Conservation (phyloP, 2,888 invertebrate species). For the Stenodera caucasica region DNA sequence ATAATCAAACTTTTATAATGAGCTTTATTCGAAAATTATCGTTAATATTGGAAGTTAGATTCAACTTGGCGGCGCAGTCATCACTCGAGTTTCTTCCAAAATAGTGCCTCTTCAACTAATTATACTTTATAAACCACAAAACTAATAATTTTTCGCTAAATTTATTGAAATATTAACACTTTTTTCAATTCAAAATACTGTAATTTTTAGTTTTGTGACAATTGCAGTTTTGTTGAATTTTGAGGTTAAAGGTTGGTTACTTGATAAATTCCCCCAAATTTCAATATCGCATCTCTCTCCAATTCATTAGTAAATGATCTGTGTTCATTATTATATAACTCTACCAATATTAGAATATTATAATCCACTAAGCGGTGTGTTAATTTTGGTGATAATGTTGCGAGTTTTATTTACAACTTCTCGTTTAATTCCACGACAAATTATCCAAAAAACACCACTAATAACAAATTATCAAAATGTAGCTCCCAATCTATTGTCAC, state of each 20-base stretch:
- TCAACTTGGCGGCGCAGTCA: slow-evolving; percentile 35
- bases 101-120: slow-evolving; percentile 37
- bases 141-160: too few relatives aligned
- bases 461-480: slow-evolving; percentile 2
- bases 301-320: too few relatives aligned
- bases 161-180: too few relatives aligned
- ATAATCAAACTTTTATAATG: slow-evolving; percentile 30
- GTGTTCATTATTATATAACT: slow-evolving; percentile 7
- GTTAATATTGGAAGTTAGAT: slow-evolving; percentile 15
- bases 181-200: too few relatives aligned
- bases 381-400: slow-evolving; percentile 21
- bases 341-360: slow-evolving; percentile 7
- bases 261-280: slow-evolving; percentile 24
- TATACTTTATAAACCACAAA: too few relatives aligned
- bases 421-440: slow-evolving; percentile 18
- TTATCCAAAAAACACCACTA: slow-evolving; percentile 12
- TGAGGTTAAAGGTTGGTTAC: slow-evolving; percentile 39
- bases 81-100: slow-evolving; percentile 35
- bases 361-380: background rate
- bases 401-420: slow-evolving; percentile 28
- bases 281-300: slow-evolving; percentile 8
- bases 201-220: background rate
- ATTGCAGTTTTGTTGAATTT: slow-evolving; percentile 32
- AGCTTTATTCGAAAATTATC: slow-evolving; percentile 10
- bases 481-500: slow-evolving; percentile 1